Evolutionary conservation across 2,888 invertebrate genomes (phyloP), one percentile per base, ranked within the genome.

Genomic region (Lagria hirta): DNA sequence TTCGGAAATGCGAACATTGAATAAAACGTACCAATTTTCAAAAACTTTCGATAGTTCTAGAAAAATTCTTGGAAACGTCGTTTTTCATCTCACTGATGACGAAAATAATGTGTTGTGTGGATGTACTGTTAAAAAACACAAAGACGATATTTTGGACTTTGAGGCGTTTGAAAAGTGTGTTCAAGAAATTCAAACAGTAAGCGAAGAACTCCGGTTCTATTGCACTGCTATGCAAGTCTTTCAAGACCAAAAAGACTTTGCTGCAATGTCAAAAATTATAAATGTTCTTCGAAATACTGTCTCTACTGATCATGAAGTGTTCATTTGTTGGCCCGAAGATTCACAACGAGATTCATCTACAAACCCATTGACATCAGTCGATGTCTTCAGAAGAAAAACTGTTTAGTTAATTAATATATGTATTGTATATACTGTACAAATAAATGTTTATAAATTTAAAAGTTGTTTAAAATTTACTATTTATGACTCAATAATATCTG

Each of bases 11-110:
- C 28, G 46, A 36, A 35, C 49, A 4, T 45, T 72, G 22, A 55
- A 61, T 20, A 45, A 55, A 34, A 68, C 66, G 49, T 68, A 61
- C 48, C 43, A 51, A n/a, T 60, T 68, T 47, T n/a, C 64, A 15
- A 1, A 7, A 1, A 43, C 54, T 7, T 68, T 65, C 28, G 54
- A 50, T 16, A 34, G 7, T 8, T 18, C 17, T 1, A 18, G 14
- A 5, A 65, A 52, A 52, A 49, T 26, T 2, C 4, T 62, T 2
- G 69, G 69, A 3, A 48, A 59, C 3, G 49, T 59, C 4, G 42
- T 71, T 5, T 45, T 44, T 7, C 48, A 57, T n/a, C n/a, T n/a
- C n/a, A 51, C 48, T n/a, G 26, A 24, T 5, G 43, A 42, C 1
- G 47, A 57, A 14, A 16, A 52, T 18, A n/a, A n/a, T n/a, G 35